Evolutionary conservation across 2,888 invertebrate genomes (phyloP), one percentile per base, ranked within the genome.

Genomic region (Tuberolachnus salignus): DNA sequence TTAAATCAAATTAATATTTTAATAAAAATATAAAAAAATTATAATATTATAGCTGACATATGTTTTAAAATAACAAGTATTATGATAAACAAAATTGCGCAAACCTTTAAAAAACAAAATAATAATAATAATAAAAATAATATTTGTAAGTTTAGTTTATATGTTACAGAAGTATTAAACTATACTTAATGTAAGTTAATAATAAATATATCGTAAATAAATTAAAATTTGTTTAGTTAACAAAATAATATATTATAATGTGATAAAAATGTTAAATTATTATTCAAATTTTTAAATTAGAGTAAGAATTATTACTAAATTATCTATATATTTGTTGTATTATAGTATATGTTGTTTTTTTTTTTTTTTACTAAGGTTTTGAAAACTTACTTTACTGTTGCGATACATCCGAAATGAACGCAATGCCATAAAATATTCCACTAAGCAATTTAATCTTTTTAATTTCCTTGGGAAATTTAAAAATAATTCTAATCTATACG

Each of bases 361-460:
- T n/a, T n/a, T n/a, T 42, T 34, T n/a, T 16, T 55, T 44, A 55
- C 13, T 59, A 26, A 19, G 13, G 46, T 26, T 71, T n/a, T 16
- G 13, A n/a, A 26, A 49, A 71, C 57, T 71, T 59, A 71, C 71
- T 59, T 6, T 4, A 26, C n/a, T 26, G 23, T 42, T 14, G 59
- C n/a, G 4, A 70, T 44, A 16, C 23, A 0, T 71, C 46, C 46
- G 26, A 59, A 3, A 59, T 46, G 23, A 21, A 71, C 42, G 13
- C 57, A 1, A 44, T 23, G 44, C 6, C 23, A 23, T 23, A 13
- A 11, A 19, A 13, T 53, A 4, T 13, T n/a, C 23, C 46, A 46
- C 23, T 57, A 57, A 44, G 6, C 3, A 57, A 23, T 26, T 26
- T 26, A n/a, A 46, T 11, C 0, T 21, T 61, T 34, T 26, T 59